Evolutionary conservation across 2,888 invertebrate species (phyloP), one percentile per base, ranked within the genome.

Genomic region (Macroteleia sp.): DNA sequence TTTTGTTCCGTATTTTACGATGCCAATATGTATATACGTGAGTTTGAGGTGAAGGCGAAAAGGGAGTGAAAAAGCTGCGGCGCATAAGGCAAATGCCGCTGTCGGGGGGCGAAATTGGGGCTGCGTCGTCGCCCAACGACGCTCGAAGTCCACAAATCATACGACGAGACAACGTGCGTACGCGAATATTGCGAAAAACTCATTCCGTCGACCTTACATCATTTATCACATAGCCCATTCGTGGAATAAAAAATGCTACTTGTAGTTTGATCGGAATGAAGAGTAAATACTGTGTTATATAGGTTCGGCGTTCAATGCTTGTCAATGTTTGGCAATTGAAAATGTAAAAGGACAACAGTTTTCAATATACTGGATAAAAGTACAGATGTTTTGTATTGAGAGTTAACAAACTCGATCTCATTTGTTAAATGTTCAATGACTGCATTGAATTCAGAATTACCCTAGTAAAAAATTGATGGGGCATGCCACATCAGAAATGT

Each of bases 101-200:
- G 67, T 75, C 41, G 75, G 70, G 75, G 71, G 67, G n/a, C 48
- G 25, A 74, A 77, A 75, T 77, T 75, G 74, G 77, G 70, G 79
- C 61, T 77, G 69, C 54, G 61, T 74, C 73, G 64, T 77, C 73
- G 73, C 50, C 73, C 71, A 59, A 62, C 69, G 75, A 64, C 62
- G 66, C 67, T 77, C 75, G 64, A 61, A 77, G 77, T 80, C 76
- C 80, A 78, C 80, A 80, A 80, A 80, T 80, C 77, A 78, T 77
- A 44, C 46, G 50, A 57, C 77, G 74, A 71, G 77, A 74, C 71
- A 74, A 77, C 77, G 75, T 42, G 77, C 80, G 74, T 80, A 77
- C 70, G 66, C 70, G 77, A 80, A 80, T 77, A 80, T 80, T 77
- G 71, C 69, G 69, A 50, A 61, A 77, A 79, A 76, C 73, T 79